These are phyloP conservation scores for Oncorhynchus kisutch DNA, from an alignment of 2,113 vertebrate species.

Conservation along the genomic window DNA sequence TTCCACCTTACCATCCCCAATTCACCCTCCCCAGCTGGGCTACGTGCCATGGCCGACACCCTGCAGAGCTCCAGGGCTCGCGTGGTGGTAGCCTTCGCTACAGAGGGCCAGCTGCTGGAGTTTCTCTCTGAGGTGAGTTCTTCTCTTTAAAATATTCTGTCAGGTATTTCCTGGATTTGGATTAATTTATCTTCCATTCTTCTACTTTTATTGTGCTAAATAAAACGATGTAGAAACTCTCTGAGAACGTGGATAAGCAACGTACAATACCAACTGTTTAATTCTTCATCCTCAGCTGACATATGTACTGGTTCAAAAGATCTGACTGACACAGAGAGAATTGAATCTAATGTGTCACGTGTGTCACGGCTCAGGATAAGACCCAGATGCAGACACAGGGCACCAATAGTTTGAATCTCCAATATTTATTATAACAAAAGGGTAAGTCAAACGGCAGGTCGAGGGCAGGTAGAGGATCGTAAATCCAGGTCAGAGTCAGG, in stretches of 20 bases:
- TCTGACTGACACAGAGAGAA: conserved; percentile 52
- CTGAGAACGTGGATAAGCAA: too few relatives aligned
- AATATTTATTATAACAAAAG: too few relatives aligned
- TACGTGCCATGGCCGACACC: conserved; percentile 53
- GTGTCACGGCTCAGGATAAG: conserved; percentile 13
- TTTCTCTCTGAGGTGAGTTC: conserved; percentile 58
- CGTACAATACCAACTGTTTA: too few relatives aligned
- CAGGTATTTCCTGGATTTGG: background rate
- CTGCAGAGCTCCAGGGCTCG: conserved; percentile 62
- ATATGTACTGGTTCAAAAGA: conserved; percentile 68
- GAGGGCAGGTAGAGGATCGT: too few relatives aligned
- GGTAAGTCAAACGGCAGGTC: too few relatives aligned
- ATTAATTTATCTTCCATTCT: background rate
- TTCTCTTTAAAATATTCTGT: background rate
- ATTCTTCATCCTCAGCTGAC: conserved; percentile 35
- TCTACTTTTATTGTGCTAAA: too few relatives aligned
- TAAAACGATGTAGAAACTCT: too few relatives aligned
- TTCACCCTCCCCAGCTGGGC: conserved; percentile 42
- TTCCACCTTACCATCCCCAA: conserved; percentile 65
- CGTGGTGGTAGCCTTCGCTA: conserved; percentile 71
- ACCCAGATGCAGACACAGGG: too few relatives aligned
- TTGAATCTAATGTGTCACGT: conserved; percentile 63
- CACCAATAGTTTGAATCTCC: too few relatives aligned
- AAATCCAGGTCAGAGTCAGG: too few relatives aligned
- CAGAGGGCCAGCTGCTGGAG: conserved; percentile 65